Evolutionary conservation across 2,888 invertebrate species (phyloP), one percentile per base, ranked within the genome.

Genomic region (Drosophila melanocephala): DNA sequence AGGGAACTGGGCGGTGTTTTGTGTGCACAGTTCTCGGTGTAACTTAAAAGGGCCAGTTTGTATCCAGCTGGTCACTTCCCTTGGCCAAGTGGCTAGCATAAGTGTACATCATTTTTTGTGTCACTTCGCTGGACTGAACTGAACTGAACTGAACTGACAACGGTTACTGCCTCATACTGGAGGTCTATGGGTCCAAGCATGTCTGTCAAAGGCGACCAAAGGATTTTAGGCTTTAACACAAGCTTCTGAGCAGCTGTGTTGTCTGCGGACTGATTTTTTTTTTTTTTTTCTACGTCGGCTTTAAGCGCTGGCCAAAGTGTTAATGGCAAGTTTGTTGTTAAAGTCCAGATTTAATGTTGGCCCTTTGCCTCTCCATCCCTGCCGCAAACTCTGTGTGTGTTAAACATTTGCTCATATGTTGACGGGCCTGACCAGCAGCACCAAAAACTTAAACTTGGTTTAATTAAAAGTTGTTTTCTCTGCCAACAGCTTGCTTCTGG

Each of bases 401-500:
- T 22, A 26, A 70, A 77, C 61, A 73, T 63, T 81, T 75, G 39
- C 30, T 60, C 51, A 67, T 70, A 62, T 78, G 82, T 75, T 73
- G 81, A 76, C 83, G 75, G 75, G 63, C 22, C 78, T 63, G 68
- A 50, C 67, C 82, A 80, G 65, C 55, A 73, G 67, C 81, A 77
- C 58, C 52, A 74, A 87, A 79, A 87, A 85, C 88, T 87, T 87
- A 80, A 84, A 85, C 85, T 85, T 87, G 75, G 80, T 87, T 84
- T 84, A 87, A 84, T 84, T 84, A 84, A 84, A 84, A 87, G 66
- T 87, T 84, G 66, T 68, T 30, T 55, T 55, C 22, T n/a, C 47
- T 47, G 47, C 22, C 47, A 47, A 9, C 47, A 16, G 26, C 9
- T n/a, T 12, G 1, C 12, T 12, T 44, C 42, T 5, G 5, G 22